Base-by-base conservation (phyloP, 2,888 invertebrate genomes). In the Eremobia ochroleuca region DNA sequence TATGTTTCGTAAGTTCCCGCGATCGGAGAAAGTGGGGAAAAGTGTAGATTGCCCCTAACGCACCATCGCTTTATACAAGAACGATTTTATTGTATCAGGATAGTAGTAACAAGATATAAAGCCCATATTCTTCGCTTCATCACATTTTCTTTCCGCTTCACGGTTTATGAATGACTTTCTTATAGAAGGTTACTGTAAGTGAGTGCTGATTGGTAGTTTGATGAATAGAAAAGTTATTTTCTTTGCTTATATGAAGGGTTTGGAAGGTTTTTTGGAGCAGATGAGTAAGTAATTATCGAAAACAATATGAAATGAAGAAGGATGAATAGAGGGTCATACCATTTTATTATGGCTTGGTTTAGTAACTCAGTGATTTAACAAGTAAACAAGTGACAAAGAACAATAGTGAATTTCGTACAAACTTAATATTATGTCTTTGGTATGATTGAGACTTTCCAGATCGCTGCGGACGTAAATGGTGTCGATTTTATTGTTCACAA, bases 11-110 rank as follows among this genome's bases (percentile, higher is more conserved):
- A 83, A 84, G 78, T 79, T 83, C 46, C 80, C 73, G 55, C 79
- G 55, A 81, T 82, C 37, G 55, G 40, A 73, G 76, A 78, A 85
- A 86, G 75, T 80, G 69, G 82, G 80, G 80, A 73, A 80, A 84
- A 77, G 65, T 73, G 79, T 76, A 84, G 76, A 85, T 85, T 75
- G 80, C 77, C 78, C 77, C 78, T 77, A 81, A 87, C 73, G 74
- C 81, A 79, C 79, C 74, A 82, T 79, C 58, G 73, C n/a, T 78
- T 85, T 83, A 83, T 80, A 83, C 70, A 72, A 85, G 83, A 75
- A 74, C 64, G 79, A 88, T 86, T 82, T 81, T 76, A 88, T 87
- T 87, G 77, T 87, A 83, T 86, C 77, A 84, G 72, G 76, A 78
- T 79, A 76, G 83, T 65, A 77, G 72, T 74, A 52, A 86, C 78